Conservation (phyloP, 2,888 invertebrate species). For the Agriopis marginaria region DNA sequence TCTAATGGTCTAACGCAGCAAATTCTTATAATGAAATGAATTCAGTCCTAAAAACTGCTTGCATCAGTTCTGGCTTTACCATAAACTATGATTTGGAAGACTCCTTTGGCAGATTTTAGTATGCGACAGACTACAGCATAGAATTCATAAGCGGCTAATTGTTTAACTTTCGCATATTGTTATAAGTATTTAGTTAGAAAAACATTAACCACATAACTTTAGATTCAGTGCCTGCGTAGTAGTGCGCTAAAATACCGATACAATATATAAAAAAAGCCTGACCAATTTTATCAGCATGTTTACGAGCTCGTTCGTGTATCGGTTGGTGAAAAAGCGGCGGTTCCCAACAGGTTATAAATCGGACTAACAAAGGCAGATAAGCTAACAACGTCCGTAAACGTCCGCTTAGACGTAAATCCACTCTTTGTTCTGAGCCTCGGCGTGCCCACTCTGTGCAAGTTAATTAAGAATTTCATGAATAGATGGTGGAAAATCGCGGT, state of each 20-base stretch:
- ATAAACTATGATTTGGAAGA: not conserved
- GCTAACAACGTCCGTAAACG: slow-evolving; percentile 17
- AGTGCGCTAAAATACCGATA: not conserved
- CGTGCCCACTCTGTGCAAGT: slow-evolving; percentile 6
- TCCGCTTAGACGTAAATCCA: slow-evolving; percentile 15
- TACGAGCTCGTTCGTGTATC: slow-evolving; percentile 7
- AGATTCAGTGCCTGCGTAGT: not conserved
- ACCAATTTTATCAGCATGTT: slow-evolving; percentile 5
- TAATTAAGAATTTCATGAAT: slow-evolving; percentile 30
- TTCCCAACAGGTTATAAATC: slow-evolving; percentile 23
- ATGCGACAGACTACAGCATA: too few relatives aligned
- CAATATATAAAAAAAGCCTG: not conserved
- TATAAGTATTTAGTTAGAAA: too few relatives aligned
- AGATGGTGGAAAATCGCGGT: slow-evolving; percentile 4
- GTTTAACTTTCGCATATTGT: too few relatives aligned
- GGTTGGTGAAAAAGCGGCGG: slow-evolving; percentile 14
- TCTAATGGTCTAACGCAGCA: not conserved
- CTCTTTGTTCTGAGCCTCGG: slow-evolving; percentile 20
- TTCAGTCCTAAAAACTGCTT: not conserved
- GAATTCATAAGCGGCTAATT: too few relatives aligned
- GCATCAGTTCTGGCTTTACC: too few relatives aligned
- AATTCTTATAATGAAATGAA: not conserved
- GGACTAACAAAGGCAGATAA: slow-evolving; percentile 32
- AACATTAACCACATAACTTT: too few relatives aligned
- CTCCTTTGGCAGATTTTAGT: not conserved